phyloP scores from a whole-genome alignment of 2,113 vertebrate genomes.

The Ptilorrhoa leucosticta region DNA sequence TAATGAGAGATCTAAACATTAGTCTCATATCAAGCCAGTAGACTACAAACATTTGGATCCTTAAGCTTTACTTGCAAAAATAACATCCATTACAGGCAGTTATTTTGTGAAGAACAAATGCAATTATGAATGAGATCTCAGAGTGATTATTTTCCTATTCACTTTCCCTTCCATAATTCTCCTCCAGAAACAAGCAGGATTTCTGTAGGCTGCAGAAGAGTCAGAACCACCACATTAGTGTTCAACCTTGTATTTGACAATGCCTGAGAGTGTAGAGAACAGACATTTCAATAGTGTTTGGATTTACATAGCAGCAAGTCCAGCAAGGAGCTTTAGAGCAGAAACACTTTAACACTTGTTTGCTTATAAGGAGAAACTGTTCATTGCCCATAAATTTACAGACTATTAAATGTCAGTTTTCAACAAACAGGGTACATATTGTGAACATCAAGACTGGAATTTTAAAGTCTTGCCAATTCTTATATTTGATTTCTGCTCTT shows the following conservation, averaged over 20 bases:
- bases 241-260: background rate
- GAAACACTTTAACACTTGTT: background rate
- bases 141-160: background rate
- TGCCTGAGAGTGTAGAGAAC: background rate
- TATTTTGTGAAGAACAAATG: background rate
- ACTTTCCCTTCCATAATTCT: background rate
- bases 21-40: background rate
- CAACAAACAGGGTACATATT: background rate
- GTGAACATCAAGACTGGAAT: background rate
- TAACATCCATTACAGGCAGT: background rate
- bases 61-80: conserved; percentile 11
- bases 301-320: background rate
- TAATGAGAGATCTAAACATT: background rate
- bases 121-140: background rate
- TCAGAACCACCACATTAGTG: background rate
- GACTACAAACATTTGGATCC: background rate
- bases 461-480: background rate
- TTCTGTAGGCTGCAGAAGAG: background rate
- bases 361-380: background rate
- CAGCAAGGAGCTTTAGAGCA: background rate
- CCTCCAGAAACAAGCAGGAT: background rate
- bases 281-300: background rate
- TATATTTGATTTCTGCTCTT: background rate
- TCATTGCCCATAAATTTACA: background rate
- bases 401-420: background rate